A percentile compares a stretch with the other conserved stretches of the same genome.
Evolutionary conservation across 2,888 invertebrate species (phyloP).

Genomic region (Drosophila suboccidentalis): DNA sequence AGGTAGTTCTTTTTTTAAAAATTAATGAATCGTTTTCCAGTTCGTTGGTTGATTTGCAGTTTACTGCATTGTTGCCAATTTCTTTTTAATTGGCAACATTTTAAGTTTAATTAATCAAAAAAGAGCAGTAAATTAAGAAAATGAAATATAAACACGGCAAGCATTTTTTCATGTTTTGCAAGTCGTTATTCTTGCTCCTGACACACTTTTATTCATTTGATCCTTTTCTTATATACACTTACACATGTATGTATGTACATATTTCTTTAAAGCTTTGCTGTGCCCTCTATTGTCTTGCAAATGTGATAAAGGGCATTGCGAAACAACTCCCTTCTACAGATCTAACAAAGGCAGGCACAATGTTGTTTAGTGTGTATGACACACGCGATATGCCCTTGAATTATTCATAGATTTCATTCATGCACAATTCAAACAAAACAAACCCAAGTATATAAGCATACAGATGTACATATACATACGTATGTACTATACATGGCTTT

Average conservation of each 20-base stretch:
- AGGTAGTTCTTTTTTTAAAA: too few species aligned
- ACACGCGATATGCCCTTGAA: conserved; percentile 52
- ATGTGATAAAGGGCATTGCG: conserved; percentile 43
- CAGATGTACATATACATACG: not conserved
- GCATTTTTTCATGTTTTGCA: not conserved
- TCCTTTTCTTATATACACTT: not conserved
- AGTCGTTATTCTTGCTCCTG: not conserved
- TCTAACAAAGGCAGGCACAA: conserved; percentile 11
- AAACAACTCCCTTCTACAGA: conserved; percentile 29
- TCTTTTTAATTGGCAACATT: too few species aligned
- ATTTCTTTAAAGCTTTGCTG: not conserved
- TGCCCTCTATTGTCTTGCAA: conserved; percentile 13
- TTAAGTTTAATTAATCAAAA: too few species aligned
- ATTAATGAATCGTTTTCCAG: too few species aligned
- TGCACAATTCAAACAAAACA: conserved; percentile 16
- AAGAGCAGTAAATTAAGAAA: too few species aligned
- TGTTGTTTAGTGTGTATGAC: conserved; percentile 17
- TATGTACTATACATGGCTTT: not conserved
- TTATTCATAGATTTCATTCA: conserved; percentile 61
- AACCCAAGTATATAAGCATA: conserved; percentile 11
- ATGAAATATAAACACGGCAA: too few species aligned
- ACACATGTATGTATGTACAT: not conserved
- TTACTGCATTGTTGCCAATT: too few species aligned
- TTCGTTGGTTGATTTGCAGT: too few species aligned
- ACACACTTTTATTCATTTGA: too few species aligned